These are phyloP conservation scores for Mamestra brassicae DNA, from an alignment of 2,888 invertebrate genomes.

Conservation along the genomic window DNA sequence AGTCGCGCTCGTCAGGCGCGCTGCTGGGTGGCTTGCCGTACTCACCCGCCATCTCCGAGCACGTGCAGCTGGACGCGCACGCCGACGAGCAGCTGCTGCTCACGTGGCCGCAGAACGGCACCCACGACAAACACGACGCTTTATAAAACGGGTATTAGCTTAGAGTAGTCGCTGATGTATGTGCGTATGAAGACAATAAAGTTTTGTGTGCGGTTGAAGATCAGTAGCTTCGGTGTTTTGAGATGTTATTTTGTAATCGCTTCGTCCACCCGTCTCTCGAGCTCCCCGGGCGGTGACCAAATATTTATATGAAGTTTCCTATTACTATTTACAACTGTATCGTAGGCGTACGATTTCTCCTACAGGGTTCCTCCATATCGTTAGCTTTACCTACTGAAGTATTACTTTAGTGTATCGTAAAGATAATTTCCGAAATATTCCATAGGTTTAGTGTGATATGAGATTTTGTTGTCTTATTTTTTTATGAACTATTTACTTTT, in stretches of 20 bases:
- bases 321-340: constrained; percentile 83
- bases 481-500: constrained; percentile 61
- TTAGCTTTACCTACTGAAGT: constrained; percentile 90
- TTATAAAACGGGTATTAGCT: constrained; percentile 84
- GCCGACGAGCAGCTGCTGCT: constrained; percentile 89
- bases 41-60: constrained; percentile 85
- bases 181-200: constrained; percentile 83
- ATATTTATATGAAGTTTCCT: constrained; percentile 77
- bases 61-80: constrained; percentile 75
- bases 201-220: constrained; percentile 78
- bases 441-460: constrained; percentile 83
- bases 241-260: constrained; percentile 82
- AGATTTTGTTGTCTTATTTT: constrained; percentile 74
- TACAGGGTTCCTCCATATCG: constrained; percentile 91
- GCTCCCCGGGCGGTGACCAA: constrained; percentile 86
- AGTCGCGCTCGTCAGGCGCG: constrained; percentile 89
- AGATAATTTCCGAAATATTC: constrained; percentile 85
- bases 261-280: constrained; percentile 82
- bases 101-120: constrained; percentile 89
- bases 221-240: constrained; percentile 82
- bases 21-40: constrained; percentile 86
- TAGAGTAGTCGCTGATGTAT: constrained; percentile 75
- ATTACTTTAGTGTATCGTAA: constrained; percentile 86
- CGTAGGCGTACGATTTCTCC: constrained; percentile 86
- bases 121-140: constrained; percentile 80